Percentiles rank a stretch among this genome's conserved stretches.
phyloP scores from a whole-genome alignment of 2,888 invertebrate genomes.

The Stenoptilia bipunctidactyla region DNA sequence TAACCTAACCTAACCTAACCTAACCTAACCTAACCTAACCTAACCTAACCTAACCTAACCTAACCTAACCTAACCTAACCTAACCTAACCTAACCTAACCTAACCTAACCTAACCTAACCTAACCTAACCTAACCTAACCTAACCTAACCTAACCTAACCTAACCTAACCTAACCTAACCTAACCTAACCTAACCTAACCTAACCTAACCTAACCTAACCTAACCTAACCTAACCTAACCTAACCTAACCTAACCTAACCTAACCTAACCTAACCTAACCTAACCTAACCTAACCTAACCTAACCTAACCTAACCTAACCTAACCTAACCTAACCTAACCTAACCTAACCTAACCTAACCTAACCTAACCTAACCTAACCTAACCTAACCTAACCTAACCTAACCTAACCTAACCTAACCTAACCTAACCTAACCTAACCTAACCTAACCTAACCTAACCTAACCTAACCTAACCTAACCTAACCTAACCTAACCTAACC shows the following conservation, averaged over 20 bases:
- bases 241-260: slow-evolving; percentile 6
- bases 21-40: slow-evolving; percentile 3
- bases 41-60: slow-evolving; percentile 7
- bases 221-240: slow-evolving; percentile 14
- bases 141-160: slow-evolving; percentile 21
- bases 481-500: slow-evolving; percentile 15
- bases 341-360: slow-evolving; percentile 20
- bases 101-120: slow-evolving; percentile 17
- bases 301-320: background rate
- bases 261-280: slow-evolving; percentile 11
- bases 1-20: slow-evolving; percentile 18
- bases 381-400: slow-evolving; percentile 18
- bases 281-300: slow-evolving; percentile 10
- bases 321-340: slow-evolving; percentile 5
- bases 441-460: slow-evolving; percentile 16
- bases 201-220: slow-evolving; percentile 19
- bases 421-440: slow-evolving; percentile 16
- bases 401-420: slow-evolving; percentile 18
- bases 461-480: slow-evolving; percentile 17
- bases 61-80: slow-evolving; percentile 17
- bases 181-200: slow-evolving; percentile 20
- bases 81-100: slow-evolving; percentile 20
- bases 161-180: slow-evolving; percentile 21
- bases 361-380: slow-evolving; percentile 20
- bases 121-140: slow-evolving; percentile 3